Conservation (phyloP, 2,797 vertebrate species). For the Ispidina lecontei region DNA sequence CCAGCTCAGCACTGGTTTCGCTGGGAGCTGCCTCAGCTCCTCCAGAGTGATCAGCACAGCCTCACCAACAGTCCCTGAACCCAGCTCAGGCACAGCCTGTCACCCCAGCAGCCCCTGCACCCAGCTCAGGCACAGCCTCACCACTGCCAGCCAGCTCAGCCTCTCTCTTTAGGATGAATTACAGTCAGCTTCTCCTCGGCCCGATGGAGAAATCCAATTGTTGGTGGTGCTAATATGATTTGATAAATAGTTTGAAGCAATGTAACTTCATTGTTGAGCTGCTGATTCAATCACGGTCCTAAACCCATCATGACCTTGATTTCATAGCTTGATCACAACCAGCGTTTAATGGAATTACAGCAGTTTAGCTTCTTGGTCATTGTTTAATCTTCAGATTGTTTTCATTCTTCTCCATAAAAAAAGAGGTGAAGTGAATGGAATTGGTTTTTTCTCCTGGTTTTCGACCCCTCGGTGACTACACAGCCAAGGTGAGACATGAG, state of each 20-base stretch:
- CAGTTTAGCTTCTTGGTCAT: not conserved
- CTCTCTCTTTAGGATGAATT: not conserved
- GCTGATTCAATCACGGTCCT: constrained; percentile 42
- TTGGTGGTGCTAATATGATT: not conserved
- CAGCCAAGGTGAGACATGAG: not conserved
- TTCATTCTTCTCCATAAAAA: not conserved
- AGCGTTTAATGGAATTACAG: not conserved
- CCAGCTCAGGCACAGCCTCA: not conserved
- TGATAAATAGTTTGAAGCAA: not conserved
- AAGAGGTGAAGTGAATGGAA: not conserved
- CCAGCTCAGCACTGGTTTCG: not conserved
- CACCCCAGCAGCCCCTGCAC: not conserved
- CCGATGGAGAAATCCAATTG: not conserved
- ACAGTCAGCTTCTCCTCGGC: not conserved
- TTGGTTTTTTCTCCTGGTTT: not conserved
- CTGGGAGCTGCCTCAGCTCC: too few species aligned
- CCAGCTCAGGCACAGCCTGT: not conserved
- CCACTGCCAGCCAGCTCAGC: not conserved
- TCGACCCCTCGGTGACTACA: not conserved
- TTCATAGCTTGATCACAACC: not conserved
- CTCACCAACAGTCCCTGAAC: fast-evolving
- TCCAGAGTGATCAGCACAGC: too few species aligned
- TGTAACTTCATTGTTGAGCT: constrained; percentile 3
- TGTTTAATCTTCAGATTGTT: constrained; percentile 6
- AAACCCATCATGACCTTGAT: constrained; percentile 31